Conservation (phyloP, 1,140 invertebrate genomes). For the Calliphora vicina region DNA sequence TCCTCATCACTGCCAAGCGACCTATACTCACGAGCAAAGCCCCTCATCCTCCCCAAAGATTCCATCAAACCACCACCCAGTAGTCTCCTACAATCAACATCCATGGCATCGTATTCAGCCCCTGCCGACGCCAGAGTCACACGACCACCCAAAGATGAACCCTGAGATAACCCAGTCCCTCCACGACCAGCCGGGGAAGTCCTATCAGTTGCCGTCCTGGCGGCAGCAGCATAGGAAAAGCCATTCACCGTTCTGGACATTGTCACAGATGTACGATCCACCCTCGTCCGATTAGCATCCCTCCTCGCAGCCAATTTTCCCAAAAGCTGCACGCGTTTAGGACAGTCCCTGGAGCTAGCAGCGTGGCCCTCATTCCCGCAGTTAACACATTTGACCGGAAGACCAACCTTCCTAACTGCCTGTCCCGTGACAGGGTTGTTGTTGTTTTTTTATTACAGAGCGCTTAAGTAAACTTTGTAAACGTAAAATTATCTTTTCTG, state of each 20-base stretch:
- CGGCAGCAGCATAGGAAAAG: neutral
- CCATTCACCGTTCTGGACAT: neutral
- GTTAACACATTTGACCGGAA: neutral
- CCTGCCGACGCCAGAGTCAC: neutral
- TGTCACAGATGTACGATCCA: neutral
- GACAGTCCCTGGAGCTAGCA: neutral
- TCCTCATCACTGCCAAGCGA: neutral
- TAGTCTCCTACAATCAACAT: neutral
- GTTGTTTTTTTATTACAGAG: no score
- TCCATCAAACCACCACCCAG: neutral
- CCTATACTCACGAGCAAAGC: neutral
- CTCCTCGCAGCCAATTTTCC: neutral
- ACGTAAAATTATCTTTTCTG: no score
- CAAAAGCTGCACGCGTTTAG: neutral
- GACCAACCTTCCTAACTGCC: neutral
- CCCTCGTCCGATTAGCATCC: neutral
- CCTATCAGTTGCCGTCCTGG: neutral
- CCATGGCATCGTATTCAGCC: neutral
- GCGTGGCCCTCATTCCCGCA: neutral
- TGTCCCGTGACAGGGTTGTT: neutral
- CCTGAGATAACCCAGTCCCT: no score
- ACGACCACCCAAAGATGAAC: neutral
- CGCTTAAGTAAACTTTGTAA: no score
- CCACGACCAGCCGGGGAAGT: neutral
- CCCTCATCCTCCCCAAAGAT: neutral